Evolutionary conservation across 2,888 invertebrate genomes (phyloP).

Genomic region (Andrena praecox): DNA sequence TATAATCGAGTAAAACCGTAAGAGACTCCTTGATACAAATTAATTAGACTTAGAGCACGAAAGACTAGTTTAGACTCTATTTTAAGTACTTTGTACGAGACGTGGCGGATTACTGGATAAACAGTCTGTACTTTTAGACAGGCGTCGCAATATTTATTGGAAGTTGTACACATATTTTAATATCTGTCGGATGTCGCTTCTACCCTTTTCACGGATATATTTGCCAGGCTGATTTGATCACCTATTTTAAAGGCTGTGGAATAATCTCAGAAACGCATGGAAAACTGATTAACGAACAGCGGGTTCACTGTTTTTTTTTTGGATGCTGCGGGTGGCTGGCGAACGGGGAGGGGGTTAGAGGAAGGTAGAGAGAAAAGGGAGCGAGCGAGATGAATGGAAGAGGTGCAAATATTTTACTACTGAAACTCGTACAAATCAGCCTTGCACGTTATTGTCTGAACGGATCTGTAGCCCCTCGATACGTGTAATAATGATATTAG

Average conservation of each 20-base stretch:
- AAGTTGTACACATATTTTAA: slow-evolving; percentile 77
- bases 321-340: too few species aligned
- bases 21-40: slow-evolving; percentile 74
- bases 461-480: slow-evolving; percentile 56
- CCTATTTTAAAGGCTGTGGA: slow-evolving; percentile 67
- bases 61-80: slow-evolving; percentile 81
- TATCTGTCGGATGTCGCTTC: slow-evolving; percentile 51
- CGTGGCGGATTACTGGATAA: slow-evolving; percentile 72
- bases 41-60: slow-evolving; percentile 75
- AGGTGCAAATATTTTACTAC: slow-evolving; percentile 62
- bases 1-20: slow-evolving; percentile 70
- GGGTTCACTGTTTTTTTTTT: slow-evolving; percentile 1
- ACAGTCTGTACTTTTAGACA: slow-evolving; percentile 75
- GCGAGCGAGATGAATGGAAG: not conserved
- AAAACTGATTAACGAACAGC: slow-evolving; percentile 22
- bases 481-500: slow-evolving; percentile 65
- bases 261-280: slow-evolving; percentile 35
- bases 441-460: slow-evolving; percentile 64
- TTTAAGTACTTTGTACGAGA: slow-evolving; percentile 81
- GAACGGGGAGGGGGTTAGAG: too few species aligned
- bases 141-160: slow-evolving; percentile 79
- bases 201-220: slow-evolving; percentile 34
- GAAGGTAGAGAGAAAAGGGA: slow-evolving; percentile 1
- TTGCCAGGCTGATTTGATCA: slow-evolving; percentile 71
- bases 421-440: slow-evolving; percentile 67